Percentiles rank a stretch among this genome's conserved stretches.
phyloP scores from a whole-genome alignment of 2,888 invertebrate genomes.

The Biston betularia region DNA sequence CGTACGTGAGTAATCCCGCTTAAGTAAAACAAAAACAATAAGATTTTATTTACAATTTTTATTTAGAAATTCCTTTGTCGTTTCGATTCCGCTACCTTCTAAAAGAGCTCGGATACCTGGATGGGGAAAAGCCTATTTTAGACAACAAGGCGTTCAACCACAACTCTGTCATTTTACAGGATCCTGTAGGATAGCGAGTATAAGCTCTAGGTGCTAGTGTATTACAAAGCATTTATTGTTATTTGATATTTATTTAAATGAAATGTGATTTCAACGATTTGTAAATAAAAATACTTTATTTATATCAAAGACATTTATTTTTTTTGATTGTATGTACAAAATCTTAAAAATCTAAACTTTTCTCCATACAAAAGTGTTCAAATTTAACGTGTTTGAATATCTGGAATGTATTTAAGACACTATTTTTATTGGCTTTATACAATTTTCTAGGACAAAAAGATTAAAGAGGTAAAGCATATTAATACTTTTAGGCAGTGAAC shows the following conservation, averaged over 20 bases:
- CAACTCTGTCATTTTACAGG: no score
- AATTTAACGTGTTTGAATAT: conserved; percentile 80
- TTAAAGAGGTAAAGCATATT: conserved; percentile 68
- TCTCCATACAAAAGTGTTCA: conserved; percentile 84
- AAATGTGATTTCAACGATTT: conserved; percentile 9
- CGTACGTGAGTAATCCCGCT: no score
- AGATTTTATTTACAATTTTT: no score
- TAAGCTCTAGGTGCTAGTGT: neutral
- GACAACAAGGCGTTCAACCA: neutral
- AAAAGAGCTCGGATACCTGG: no score
- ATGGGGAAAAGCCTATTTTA: no score
- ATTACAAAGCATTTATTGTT: neutral
- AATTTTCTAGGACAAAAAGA: conserved; percentile 69
- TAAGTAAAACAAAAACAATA: no score
- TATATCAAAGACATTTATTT: conserved; percentile 84
- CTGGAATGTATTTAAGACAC: conserved; percentile 85
- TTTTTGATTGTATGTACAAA: conserved; percentile 85
- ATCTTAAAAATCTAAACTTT: conserved; percentile 82
- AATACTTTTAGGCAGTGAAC: conserved; percentile 55
- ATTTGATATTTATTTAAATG: neutral
- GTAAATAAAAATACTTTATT: conserved; percentile 58
- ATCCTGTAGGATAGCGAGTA: neutral
- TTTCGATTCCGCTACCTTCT: no score
- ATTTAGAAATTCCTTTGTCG: no score
- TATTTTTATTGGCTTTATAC: conserved; percentile 79